Evolutionary conservation across 2,797 vertebrate genomes (phyloP), one percentile per base, ranked within the genome.

Genomic region (Centropyge bicolor): DNA sequence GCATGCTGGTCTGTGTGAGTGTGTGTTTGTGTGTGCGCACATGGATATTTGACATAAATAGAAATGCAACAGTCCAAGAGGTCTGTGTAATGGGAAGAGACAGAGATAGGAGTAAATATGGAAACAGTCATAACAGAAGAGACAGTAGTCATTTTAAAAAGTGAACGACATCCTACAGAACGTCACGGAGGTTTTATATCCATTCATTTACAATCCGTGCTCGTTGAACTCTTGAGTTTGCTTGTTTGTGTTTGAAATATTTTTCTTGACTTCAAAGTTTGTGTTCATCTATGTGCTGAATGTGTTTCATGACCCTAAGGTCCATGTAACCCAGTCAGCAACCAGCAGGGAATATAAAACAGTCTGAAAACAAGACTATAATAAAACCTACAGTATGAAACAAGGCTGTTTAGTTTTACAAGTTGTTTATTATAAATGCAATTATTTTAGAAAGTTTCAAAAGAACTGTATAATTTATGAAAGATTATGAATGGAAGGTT

Each of bases 21-120:
- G 69, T 51, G 66, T 59, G 56, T 36, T 40, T 55, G 55, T 72
- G 51, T n/a, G 13, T 52, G 27, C 31, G 27, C 20, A 46, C 35
- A 38, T 72, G 61, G 45, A 49, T 55, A 17, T 86, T 68, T 77
- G 70, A 79, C 55, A 78, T 88, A 75, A 84, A 64, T 64, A 73
- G 76, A 90, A 87, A 90, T 75, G 78, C 89, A 85, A 63, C 51
- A 40, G 78, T 67, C 70, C 49, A 65, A 76, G 69, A 81, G 72
- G 70, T 83, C 60, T 76, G 43, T 74, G 67, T 80, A 43, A 57
- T 74, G 24, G 60, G 48, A 77, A 43, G 72, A 65, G 70, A 78
- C 62, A 45, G 70, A 74, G 35, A 48, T 49, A 12, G 17, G 13
- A 49, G 27, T 31, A 61, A 66, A 74, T 46, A 45, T 59, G 59